phyloP scores from a whole-genome alignment of 2,888 invertebrate species.

The Cyaniris semiargus region DNA sequence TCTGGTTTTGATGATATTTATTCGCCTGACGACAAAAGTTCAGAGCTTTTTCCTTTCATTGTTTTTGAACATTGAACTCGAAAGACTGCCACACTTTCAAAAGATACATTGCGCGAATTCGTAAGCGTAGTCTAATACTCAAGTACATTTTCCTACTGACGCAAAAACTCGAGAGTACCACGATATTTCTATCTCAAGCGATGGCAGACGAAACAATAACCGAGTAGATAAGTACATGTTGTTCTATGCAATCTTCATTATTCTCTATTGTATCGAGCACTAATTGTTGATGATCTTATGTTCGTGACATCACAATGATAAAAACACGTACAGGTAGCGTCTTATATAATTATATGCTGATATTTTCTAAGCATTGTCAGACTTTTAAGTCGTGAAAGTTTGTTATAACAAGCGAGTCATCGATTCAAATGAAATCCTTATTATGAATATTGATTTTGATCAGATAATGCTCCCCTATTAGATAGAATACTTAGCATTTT shows the following conservation, averaged over 20 bases:
- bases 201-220: not conserved
- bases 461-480: not conserved
- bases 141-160: not conserved
- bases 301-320: conserved; percentile 29
- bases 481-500: not conserved
- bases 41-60: not conserved
- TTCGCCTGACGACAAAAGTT: not conserved
- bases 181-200: conserved; percentile 3
- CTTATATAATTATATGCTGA: conserved; percentile 24
- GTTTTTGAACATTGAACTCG: not conserved
- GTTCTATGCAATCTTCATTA: conserved; percentile 25
- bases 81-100: not conserved
- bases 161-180: not conserved
- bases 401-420: not conserved
- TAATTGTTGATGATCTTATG: conserved; percentile 29
- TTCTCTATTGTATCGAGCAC: conserved; percentile 24
- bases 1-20: not conserved
- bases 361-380: conserved; percentile 19
- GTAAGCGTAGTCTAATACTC: not conserved
- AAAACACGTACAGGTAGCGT: conserved; percentile 22
- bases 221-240: conserved; percentile 12
- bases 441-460: conserved; percentile 1
- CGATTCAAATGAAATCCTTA: not conserved
- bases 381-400: conserved; percentile 21
- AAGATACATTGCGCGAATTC: not conserved